Conservation (phyloP, 2,113 vertebrate species). For the Glareola pratincola region DNA sequence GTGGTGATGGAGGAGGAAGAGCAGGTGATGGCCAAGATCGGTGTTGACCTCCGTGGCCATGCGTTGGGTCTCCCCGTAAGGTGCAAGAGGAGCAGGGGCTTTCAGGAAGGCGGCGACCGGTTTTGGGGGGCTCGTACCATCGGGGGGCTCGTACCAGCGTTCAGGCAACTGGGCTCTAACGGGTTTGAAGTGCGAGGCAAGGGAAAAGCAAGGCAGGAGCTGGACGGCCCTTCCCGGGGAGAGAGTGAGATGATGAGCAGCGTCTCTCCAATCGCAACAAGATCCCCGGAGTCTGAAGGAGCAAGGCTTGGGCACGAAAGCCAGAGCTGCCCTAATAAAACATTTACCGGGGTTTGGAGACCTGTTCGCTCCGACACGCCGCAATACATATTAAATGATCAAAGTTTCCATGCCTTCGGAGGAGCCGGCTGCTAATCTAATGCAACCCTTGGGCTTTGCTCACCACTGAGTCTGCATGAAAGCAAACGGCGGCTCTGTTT, state of each 20-base stretch:
- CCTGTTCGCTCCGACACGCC: not conserved
- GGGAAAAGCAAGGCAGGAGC: not conserved
- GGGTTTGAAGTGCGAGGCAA: accelerated
- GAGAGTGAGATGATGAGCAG: not conserved
- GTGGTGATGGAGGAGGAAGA: not conserved
- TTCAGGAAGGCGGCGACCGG: too few species aligned
- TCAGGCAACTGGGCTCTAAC: not conserved
- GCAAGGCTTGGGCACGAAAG: not conserved
- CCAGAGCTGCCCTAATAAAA: conserved; percentile 16
- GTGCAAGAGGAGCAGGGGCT: not conserved
- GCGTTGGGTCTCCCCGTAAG: not conserved
- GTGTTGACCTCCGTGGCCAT: accelerated
- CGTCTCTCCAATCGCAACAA: not conserved
- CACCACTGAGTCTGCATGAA: not conserved
- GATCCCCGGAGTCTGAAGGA: not conserved
- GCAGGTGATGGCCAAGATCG: accelerated
- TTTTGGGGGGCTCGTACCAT: not conserved
- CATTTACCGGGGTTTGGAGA: conserved; percentile 21
- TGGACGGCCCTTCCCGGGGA: not conserved
- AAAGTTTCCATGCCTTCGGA: not conserved
- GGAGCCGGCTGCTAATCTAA: not conserved
- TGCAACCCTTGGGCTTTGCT: conserved; percentile 45
- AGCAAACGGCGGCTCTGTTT: conserved; percentile 11
- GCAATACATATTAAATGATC: not conserved
- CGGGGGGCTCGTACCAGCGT: not conserved